Evolutionary conservation across 2,113 vertebrate species (phyloP).

Genomic region (Syrrhaptes paradoxus): DNA sequence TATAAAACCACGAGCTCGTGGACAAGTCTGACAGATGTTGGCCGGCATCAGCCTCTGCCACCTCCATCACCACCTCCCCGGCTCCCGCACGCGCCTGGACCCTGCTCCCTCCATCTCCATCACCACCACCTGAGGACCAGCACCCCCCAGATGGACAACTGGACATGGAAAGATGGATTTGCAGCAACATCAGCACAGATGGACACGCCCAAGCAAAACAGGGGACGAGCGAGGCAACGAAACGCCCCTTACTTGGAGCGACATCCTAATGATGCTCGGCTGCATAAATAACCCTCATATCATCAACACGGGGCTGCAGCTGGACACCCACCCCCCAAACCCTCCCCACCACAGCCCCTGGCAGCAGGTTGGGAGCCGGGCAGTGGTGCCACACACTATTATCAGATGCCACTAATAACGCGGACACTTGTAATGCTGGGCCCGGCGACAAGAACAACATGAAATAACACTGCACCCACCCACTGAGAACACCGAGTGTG

Average conservation of each 20-base stretch:
- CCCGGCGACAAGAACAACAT: conserved; percentile 75
- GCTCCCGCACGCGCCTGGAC: rapidly evolving
- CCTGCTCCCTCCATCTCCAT: not conserved
- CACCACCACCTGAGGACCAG: not conserved
- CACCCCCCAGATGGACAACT: rapidly evolving
- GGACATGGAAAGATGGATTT: rapidly evolving
- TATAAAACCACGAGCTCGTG: conserved; percentile 68
- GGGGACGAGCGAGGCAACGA: rapidly evolving
- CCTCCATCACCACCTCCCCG: not conserved
- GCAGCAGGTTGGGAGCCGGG: not conserved
- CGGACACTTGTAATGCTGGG: conserved; percentile 71
- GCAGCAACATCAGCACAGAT: not conserved
- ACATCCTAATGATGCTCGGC: rapidly evolving
- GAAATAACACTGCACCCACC: conserved; percentile 72
- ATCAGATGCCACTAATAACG: not conserved
- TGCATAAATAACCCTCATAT: not conserved
- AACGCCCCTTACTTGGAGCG: not conserved
- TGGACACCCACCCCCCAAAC: not conserved
- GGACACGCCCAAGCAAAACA: not conserved
- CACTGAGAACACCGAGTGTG: conserved; percentile 76
- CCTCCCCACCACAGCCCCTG: not conserved
- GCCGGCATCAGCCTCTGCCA: not conserved
- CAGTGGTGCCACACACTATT: not conserved
- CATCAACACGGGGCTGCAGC: rapidly evolving
- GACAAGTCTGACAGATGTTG: not conserved